Evolutionary conservation across 1,140 invertebrate species (phyloP).

Genomic region (Pogonomyrmex californicus): DNA sequence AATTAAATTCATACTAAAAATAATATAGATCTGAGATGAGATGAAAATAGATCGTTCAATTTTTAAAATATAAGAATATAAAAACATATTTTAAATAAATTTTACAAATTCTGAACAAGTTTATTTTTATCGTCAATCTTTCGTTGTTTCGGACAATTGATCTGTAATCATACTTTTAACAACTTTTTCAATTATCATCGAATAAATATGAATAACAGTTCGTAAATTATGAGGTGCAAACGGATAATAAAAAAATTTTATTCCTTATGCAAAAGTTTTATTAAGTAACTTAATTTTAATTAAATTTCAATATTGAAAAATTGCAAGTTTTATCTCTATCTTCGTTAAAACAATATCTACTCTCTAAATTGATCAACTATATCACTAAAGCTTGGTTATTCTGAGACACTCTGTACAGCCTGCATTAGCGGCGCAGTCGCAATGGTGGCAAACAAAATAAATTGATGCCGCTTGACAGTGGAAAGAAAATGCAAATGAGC

Average conservation of each 20-base stretch:
- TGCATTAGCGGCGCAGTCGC: neutral
- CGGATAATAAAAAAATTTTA: neutral
- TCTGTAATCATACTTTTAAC: neutral
- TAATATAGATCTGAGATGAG: neutral
- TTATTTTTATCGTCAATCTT: neutral
- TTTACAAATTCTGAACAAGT: neutral
- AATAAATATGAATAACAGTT: neutral
- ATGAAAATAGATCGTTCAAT: neutral
- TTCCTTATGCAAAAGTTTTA: neutral
- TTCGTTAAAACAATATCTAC: neutral
- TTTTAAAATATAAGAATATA: neutral
- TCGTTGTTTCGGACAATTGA: neutral
- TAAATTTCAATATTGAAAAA: neutral
- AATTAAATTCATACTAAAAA: neutral
- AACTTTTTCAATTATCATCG: neutral
- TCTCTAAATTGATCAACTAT: neutral
- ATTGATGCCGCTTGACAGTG: slow-evolving; percentile 41
- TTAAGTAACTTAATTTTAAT: neutral
- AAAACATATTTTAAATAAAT: neutral
- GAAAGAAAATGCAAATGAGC: slow-evolving; percentile 49
- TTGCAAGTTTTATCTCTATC: neutral
- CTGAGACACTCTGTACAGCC: neutral
- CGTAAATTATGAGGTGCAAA: neutral
- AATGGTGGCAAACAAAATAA: neutral
- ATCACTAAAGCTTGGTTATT: neutral